phyloP scores from a whole-genome alignment of 2,797 vertebrate species.

The Sebastes minor region DNA sequence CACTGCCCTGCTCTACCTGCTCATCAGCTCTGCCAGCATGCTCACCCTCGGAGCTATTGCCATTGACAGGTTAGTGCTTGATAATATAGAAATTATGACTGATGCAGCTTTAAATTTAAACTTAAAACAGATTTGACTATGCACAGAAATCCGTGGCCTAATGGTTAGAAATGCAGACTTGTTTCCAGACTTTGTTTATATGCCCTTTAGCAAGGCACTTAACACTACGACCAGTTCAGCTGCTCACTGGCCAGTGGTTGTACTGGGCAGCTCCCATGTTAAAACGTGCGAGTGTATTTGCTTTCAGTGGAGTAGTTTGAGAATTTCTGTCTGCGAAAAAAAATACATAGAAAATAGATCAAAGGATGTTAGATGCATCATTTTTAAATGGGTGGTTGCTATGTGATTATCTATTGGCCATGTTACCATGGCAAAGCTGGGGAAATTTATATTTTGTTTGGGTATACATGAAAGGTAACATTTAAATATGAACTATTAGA shows the following conservation, averaged over 20 bases:
- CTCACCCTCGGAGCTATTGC: conserved; percentile 97
- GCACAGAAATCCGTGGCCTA: too few relatives aligned
- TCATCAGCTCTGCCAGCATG: conserved; percentile 99
- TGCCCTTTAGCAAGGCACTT: not conserved
- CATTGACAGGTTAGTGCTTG: conserved; percentile 89
- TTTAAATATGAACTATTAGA: not conserved
- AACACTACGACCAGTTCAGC: not conserved
- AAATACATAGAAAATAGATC: too few relatives aligned
- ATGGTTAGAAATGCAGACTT: not conserved
- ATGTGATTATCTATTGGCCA: too few relatives aligned
- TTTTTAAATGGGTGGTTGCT: too few relatives aligned
- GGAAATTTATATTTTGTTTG: too few relatives aligned
- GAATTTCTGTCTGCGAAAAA: too few relatives aligned
- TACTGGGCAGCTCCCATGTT: not conserved
- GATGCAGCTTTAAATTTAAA: not conserved
- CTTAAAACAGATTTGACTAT: not conserved
- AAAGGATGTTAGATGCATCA: too few relatives aligned
- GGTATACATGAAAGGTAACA: too few relatives aligned
- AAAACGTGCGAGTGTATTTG: too few relatives aligned
- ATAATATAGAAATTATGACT: not conserved
- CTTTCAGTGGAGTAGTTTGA: too few relatives aligned
- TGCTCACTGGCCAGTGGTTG: too few relatives aligned
- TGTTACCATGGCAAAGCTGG: too few relatives aligned
- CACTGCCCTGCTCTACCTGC: conserved; percentile 95
- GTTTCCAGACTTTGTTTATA: not conserved